Evolutionary conservation across 64 coral and sea anemone species (phyloP), one percentile per base, ranked within the genome.

Genomic region (Anthopleura sola): DNA sequence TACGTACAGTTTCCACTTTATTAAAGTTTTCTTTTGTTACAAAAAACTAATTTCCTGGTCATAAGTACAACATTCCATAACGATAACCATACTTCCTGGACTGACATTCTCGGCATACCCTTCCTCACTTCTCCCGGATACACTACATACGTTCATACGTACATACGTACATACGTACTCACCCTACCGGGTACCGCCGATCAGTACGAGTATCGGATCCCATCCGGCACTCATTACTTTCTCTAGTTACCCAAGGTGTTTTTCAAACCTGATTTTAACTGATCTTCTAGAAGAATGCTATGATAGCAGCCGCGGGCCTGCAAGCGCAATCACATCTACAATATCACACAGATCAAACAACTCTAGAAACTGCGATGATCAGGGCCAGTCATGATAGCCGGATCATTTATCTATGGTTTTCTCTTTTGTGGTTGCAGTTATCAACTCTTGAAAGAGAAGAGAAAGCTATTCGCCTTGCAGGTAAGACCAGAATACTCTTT

Each of bases 391-490:
- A 53, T 14, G 50, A 53, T 53, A 53, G 50, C 50, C 50, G 12
- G 50, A 53, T 53, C 1, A 53, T 53, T 53, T 53, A 31, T 71
- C 6, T 71, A 12, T 16, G 14, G n/a, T 29, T 32, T 71, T 32
- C 29, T 71, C 28, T 71, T 71, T 36, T 71, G n/a, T 71, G 66
- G 66, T 79, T 79, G 18, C 76, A 79, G 76, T 9, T 48, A 24
- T 40, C 76, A 48, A 79, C 76, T 48, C 76, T 79, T 23, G 76
- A 79, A 44, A 37, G 76, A 44, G 16, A 44, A 48, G 37, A 79
- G 39, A 79, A 79, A 23, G 10, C 76, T 10, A 24, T 0, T 79
- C 76, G 76, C 38, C 76, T 79, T 19, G 38, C 37, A 79, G 76
- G 76, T 79, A 79, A 47, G 38, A 26, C 11, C 10, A 23, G 40